These are phyloP conservation scores for Lycaena phlaeas DNA, from an alignment of 2,888 invertebrate species.

Conservation along the genomic window DNA sequence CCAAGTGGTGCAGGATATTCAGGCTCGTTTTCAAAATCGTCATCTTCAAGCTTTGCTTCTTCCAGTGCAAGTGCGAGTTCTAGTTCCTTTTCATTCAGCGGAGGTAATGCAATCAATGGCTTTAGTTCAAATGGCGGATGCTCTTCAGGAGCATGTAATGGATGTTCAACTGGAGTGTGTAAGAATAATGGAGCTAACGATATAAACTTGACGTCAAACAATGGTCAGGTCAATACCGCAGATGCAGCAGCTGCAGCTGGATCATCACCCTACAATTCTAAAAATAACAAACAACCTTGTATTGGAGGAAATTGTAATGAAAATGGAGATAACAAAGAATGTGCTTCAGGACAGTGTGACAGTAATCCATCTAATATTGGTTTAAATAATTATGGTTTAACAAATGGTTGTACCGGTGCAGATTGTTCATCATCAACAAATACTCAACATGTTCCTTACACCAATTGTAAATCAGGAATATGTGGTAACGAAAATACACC, in stretches of 20 bases:
- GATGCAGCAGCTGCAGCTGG: neutral
- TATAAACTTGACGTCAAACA: neutral
- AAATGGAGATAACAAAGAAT: neutral
- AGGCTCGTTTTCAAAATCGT: constrained; percentile 58
- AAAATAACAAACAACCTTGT: neutral
- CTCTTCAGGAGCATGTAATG: constrained; percentile 18
- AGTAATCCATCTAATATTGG: constrained; percentile 5
- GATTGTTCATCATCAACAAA: constrained; percentile 11
- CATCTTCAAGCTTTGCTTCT: constrained; percentile 53
- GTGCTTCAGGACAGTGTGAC: neutral
- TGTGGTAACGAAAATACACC: constrained; percentile 7
- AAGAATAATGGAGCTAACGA: constrained; percentile 1
- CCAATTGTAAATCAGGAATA: constrained; percentile 1
- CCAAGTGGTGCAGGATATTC: constrained; percentile 43
- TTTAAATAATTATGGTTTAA: no score
- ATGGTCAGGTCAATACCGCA: neutral
- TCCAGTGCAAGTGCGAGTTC: constrained; percentile 57
- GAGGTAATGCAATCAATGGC: constrained; percentile 17
- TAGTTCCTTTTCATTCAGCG: constrained; percentile 48
- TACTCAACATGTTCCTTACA: constrained; percentile 17
- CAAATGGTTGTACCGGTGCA: constrained; percentile 1
- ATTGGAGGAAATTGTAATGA: neutral
- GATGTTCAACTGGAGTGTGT: constrained; percentile 1
- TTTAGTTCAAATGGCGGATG: constrained; percentile 22
- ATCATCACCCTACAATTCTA: neutral